These are phyloP conservation scores for Oligia latruncula DNA, from an alignment of 2,888 invertebrate species.

Conservation along the genomic window DNA sequence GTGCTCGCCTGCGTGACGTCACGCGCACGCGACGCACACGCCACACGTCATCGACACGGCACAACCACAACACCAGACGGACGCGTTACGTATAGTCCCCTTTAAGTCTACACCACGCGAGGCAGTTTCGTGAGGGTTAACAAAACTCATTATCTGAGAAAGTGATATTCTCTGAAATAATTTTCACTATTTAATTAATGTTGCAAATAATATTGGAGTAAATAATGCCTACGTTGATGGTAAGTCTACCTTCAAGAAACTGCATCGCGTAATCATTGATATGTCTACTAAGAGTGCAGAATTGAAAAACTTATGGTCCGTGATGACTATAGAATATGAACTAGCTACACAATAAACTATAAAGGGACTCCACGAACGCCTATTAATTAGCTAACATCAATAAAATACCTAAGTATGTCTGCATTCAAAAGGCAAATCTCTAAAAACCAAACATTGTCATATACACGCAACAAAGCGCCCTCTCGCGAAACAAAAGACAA, in stretches of 20 bases:
- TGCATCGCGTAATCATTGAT: conserved; percentile 23
- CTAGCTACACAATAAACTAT: conserved; percentile 52
- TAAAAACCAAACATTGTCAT: conserved; percentile 5
- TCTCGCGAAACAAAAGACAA: conserved; percentile 1
- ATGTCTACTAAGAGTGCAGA: conserved; percentile 47
- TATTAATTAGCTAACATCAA: conserved; percentile 72
- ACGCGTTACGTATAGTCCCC: conserved; percentile 68
- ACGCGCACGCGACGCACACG: conserved; percentile 57
- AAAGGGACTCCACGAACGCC: conserved; percentile 66
- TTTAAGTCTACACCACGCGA: conserved; percentile 36
- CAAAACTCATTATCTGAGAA: conserved; percentile 12
- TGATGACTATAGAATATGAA: conserved; percentile 42
- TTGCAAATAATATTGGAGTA: background rate
- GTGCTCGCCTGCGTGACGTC: conserved; percentile 80
- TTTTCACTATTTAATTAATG: background rate
- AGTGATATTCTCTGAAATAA: background rate
- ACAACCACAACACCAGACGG: conserved; percentile 70
- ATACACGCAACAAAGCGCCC: conserved; percentile 22
- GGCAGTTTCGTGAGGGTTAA: conserved; percentile 6
- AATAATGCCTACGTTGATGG: background rate
- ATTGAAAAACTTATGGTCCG: conserved; percentile 38
- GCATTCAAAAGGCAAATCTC: conserved; percentile 38
- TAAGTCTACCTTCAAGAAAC: conserved; percentile 18
- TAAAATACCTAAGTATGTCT: conserved; percentile 68
- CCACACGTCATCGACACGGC: conserved; percentile 73